Evolutionary conservation across 2,113 vertebrate species (phyloP).

Genomic region (Mirza zaza): DNA sequence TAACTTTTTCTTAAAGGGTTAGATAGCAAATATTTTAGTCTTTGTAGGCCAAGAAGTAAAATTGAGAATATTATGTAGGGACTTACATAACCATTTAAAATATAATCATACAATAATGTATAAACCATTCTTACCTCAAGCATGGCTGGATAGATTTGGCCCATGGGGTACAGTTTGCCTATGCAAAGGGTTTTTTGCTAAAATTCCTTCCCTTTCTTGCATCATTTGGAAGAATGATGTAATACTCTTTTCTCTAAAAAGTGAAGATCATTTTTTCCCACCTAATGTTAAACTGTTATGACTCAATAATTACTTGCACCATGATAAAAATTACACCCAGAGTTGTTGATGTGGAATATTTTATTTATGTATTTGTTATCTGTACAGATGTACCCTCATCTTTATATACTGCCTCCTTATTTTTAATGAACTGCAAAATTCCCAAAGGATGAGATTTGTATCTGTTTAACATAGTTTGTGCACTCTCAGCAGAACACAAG

Average conservation of each 20-base stretch:
- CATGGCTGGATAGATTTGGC: not conserved
- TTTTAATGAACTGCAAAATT: not conserved
- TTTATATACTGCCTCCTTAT: not conserved
- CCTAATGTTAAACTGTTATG: not conserved
- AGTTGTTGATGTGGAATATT: not conserved
- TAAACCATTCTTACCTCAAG: constrained; percentile 2
- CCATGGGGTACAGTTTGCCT: not conserved
- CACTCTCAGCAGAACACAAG: not conserved
- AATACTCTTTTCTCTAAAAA: not conserved
- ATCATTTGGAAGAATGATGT: not conserved
- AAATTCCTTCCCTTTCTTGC: not conserved
- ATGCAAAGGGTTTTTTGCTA: not conserved
- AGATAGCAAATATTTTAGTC: not conserved
- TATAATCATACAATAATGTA: not conserved
- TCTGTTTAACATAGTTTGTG: not conserved
- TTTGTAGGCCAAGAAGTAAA: not conserved
- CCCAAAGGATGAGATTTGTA: not conserved
- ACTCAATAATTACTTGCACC: not conserved
- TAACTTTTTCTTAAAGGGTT: not conserved
- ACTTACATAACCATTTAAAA: not conserved
- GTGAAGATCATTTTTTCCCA: not conserved
- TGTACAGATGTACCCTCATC: constrained; percentile 8
- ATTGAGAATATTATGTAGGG: not conserved
- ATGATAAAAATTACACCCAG: constrained; percentile 1
- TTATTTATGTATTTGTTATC: constrained; percentile 27